These are phyloP conservation scores for Drosophila falleni DNA, from an alignment of 2,888 invertebrate species.

Conservation along the genomic window DNA sequence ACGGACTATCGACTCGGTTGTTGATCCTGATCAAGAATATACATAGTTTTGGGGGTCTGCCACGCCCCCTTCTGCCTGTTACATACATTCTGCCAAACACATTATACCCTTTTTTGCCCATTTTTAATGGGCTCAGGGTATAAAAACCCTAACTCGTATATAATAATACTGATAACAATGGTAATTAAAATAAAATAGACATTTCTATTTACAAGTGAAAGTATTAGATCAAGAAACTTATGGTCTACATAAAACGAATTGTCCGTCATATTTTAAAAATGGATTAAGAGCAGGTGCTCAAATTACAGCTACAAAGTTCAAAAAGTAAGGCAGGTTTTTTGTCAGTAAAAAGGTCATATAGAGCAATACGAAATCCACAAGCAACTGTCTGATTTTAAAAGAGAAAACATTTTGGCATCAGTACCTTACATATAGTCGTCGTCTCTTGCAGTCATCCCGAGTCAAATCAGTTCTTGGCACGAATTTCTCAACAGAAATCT, in stretches of 20 bases:
- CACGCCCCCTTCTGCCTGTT: no score
- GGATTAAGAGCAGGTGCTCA: neutral
- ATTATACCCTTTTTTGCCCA: no score
- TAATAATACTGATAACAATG: neutral
- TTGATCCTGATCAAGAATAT: no score
- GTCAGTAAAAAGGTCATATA: constrained; percentile 45
- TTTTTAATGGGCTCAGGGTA: no score
- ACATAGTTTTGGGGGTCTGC: no score
- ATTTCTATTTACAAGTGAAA: neutral
- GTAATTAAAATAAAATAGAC: neutral
- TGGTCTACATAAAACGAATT: neutral
- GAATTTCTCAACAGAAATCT: constrained; percentile 58
- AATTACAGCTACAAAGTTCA: neutral
- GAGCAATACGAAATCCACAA: constrained; percentile 39
- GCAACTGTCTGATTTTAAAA: constrained; percentile 24
- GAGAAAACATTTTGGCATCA: constrained; percentile 41
- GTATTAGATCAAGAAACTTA: neutral
- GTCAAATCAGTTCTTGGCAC: constrained; percentile 78
- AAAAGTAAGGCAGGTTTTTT: constrained; percentile 16
- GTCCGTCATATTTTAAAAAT: neutral
- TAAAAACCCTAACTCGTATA: neutral
- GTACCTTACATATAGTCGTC: constrained; percentile 7
- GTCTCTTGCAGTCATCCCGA: constrained; percentile 44
- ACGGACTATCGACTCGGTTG: no score
- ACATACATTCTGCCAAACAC: no score